phyloP scores from a whole-genome alignment of 2,797 vertebrate genomes.

The Dryobates pubescens region DNA sequence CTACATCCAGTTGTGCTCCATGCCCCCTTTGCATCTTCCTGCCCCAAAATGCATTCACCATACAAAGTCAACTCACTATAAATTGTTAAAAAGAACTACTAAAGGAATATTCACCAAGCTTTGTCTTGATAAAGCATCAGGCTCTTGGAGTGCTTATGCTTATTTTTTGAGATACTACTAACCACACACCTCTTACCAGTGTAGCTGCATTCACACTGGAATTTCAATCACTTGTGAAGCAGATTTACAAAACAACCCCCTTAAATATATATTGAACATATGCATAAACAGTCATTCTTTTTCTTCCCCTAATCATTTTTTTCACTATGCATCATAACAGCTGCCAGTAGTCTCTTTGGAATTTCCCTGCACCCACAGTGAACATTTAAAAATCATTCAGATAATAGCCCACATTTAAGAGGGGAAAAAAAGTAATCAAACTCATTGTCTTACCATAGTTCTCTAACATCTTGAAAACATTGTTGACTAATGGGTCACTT shows the following conservation, averaged over 20 bases:
- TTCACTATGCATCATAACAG: neutral
- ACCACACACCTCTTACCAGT: neutral
- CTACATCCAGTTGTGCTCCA: neutral
- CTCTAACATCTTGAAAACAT: neutral
- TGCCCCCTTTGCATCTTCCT: neutral
- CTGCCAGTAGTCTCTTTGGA: neutral
- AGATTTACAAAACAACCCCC: neutral
- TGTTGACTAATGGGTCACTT: neutral
- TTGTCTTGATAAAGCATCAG: neutral
- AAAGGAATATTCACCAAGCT: neutral
- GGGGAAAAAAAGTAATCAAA: neutral
- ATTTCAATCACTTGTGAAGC: neutral
- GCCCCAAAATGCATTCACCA: neutral
- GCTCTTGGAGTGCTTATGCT: accelerated
- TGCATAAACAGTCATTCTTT: neutral
- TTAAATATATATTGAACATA: neutral
- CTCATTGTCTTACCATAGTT: neutral
- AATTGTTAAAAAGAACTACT: neutral
- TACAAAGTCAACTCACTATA: neutral
- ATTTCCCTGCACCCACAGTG: neutral
- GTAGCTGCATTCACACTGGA: neutral
- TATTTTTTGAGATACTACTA: neutral
- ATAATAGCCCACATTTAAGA: neutral
- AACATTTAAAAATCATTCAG: neutral
- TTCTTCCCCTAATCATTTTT: neutral